Conservation (phyloP, 2,113 vertebrate genomes). For the Lepisosteus osseus region DNA sequence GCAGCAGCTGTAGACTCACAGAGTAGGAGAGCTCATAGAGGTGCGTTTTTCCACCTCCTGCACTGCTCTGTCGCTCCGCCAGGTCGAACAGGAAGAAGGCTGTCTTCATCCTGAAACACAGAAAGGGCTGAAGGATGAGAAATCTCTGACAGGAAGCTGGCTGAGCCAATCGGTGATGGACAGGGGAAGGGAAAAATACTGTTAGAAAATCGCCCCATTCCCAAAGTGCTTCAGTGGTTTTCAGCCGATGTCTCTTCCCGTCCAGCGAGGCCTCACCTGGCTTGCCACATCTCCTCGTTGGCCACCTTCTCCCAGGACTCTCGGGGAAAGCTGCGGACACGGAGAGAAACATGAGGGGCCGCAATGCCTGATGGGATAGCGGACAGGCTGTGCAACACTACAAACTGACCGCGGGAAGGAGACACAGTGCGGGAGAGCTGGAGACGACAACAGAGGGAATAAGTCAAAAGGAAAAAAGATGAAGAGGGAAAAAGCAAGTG, state of each 20-base stretch:
- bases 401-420: no score
- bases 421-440: no score
- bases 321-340: conserved; percentile 74
- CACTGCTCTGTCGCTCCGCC: conserved; percentile 68
- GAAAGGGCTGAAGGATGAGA: conserved; percentile 23
- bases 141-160: conserved; percentile 43
- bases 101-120: conserved; percentile 88
- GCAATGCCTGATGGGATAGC: background rate
- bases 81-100: conserved; percentile 95
- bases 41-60: conserved; percentile 61
- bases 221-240: no score
- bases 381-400: no score
- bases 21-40: conserved; percentile 81
- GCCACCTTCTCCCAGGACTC: conserved; percentile 92
- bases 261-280: conserved; percentile 70
- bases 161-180: conserved; percentile 36
- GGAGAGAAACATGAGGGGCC: conserved; percentile 3
- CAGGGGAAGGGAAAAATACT: background rate
- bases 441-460: no score
- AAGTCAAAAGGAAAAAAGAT: no score
- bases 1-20: conserved; percentile 57
- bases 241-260: background rate
- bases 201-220: no score
- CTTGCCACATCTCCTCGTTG: conserved; percentile 99
- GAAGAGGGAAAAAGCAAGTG: no score